These are phyloP conservation scores for Diadegma fenestrale DNA, from an alignment of 2,888 invertebrate species.

Conservation along the genomic window DNA sequence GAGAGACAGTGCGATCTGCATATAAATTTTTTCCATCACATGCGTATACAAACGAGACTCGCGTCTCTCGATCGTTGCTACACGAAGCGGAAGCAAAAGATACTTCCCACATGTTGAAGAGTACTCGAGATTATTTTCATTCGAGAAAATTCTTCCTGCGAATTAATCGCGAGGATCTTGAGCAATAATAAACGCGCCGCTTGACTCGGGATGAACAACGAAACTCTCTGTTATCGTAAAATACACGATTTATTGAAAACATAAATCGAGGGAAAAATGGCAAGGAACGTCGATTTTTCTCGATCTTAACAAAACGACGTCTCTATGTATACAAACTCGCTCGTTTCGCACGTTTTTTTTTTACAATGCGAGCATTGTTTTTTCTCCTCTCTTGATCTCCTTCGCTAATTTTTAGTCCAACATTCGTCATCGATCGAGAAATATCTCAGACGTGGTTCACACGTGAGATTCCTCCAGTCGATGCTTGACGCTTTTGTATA, in stretches of 20 bases:
- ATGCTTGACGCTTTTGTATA: neutral
- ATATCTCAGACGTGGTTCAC: constrained; percentile 28
- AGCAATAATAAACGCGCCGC: constrained; percentile 48
- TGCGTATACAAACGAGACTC: constrained; percentile 4
- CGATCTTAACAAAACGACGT: neutral
- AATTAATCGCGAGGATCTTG: constrained; percentile 36
- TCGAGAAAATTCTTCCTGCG: constrained; percentile 34
- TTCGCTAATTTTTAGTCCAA: constrained; percentile 3
- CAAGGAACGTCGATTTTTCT: neutral
- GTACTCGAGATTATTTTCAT: constrained; percentile 70
- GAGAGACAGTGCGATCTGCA: neutral
- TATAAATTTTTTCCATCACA: neutral
- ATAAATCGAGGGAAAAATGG: neutral
- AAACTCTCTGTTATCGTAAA: constrained; percentile 47
- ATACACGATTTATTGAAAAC: constrained; percentile 36
- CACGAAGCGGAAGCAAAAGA: constrained; percentile 62
- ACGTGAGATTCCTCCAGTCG: constrained; percentile 57
- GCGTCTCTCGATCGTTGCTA: constrained; percentile 30
- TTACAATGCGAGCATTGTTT: neutral
- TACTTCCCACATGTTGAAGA: constrained; percentile 67
- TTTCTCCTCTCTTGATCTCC: neutral
- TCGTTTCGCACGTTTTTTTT: neutral
- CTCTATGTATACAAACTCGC: constrained; percentile 2
- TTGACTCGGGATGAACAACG: constrained; percentile 30
- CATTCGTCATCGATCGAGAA: constrained; percentile 46